Conservation (phyloP, 2,888 invertebrate genomes). For the Trichogramma evanescens region DNA sequence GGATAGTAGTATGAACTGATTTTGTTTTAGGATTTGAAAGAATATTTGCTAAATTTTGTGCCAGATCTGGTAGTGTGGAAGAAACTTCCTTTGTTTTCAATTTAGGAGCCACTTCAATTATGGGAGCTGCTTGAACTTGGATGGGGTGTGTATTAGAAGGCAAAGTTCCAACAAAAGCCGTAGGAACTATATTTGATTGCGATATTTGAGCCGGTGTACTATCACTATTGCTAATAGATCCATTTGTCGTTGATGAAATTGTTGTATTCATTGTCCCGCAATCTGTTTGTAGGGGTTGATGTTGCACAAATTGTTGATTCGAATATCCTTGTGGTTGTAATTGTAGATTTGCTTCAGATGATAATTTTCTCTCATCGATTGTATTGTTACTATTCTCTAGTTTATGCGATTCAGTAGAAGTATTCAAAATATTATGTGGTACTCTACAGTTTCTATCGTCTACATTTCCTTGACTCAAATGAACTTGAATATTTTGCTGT, state of each 20-base stretch:
- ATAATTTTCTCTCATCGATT: constrained; percentile 28
- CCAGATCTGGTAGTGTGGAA: constrained; percentile 43
- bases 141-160: constrained; percentile 3
- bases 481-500: constrained; percentile 30
- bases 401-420: constrained; percentile 36
- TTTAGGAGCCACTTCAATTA: constrained; percentile 24
- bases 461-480: constrained; percentile 31
- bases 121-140: constrained; percentile 9
- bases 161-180: constrained; percentile 11
- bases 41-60: constrained; percentile 45
- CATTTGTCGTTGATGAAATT: constrained; percentile 5
- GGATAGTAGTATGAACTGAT: constrained; percentile 33
- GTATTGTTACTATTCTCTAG: constrained; percentile 6
- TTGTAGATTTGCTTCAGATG: constrained; percentile 10
- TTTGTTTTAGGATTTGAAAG: constrained; percentile 44
- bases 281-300: not conserved
- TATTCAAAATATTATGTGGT: constrained; percentile 36
- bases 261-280: not conserved
- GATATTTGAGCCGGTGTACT: constrained; percentile 8
- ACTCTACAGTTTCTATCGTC: constrained; percentile 43
- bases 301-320: constrained; percentile 3
- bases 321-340: constrained; percentile 2
- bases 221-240: constrained; percentile 1
- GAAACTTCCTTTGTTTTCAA: constrained; percentile 42
- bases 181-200: constrained; percentile 26